Conservation (phyloP, 2,888 invertebrate genomes). For the Platynereis dumerilii region DNA sequence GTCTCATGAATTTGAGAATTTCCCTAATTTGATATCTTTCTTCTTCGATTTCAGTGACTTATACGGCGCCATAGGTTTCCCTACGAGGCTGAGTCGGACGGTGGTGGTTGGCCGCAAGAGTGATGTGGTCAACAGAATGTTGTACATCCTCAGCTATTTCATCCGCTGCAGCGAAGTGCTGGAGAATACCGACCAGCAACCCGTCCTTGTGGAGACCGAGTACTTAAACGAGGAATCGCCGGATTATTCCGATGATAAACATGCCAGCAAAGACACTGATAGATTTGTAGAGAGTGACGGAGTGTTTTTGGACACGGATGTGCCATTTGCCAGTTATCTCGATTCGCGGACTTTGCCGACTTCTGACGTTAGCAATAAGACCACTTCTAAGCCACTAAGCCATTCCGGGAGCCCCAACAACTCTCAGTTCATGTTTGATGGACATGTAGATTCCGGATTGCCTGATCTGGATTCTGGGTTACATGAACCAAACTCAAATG, state of each 20-base stretch:
- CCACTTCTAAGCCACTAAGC: too few species aligned
- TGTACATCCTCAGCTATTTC: slow-evolving; percentile 85
- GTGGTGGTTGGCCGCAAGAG: slow-evolving; percentile 73
- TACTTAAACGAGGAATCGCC: neutral
- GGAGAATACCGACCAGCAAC: slow-evolving; percentile 56
- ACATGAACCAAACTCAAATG: too few species aligned
- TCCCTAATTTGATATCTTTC: neutral
- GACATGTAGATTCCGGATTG: too few species aligned
- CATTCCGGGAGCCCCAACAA: too few species aligned
- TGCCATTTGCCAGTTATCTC: too few species aligned
- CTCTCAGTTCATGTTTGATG: too few species aligned
- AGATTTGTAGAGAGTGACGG: too few species aligned
- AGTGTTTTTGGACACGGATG: too few species aligned
- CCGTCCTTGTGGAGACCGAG: neutral
- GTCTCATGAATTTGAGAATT: neutral
- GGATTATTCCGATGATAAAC: neutral
- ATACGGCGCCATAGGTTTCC: slow-evolving; percentile 83
- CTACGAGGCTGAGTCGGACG: slow-evolving; percentile 79
- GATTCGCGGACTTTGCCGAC: too few species aligned
- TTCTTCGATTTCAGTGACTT: slow-evolving; percentile 71
- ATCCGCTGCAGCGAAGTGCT: slow-evolving; percentile 79
- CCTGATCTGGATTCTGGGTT: too few species aligned
- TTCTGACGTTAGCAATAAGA: too few species aligned
- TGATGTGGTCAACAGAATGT: slow-evolving; percentile 74
- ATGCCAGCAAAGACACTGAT: neutral